phyloP scores from a whole-genome alignment of 1,140 invertebrate species.

The Nasonia giraulti region DNA sequence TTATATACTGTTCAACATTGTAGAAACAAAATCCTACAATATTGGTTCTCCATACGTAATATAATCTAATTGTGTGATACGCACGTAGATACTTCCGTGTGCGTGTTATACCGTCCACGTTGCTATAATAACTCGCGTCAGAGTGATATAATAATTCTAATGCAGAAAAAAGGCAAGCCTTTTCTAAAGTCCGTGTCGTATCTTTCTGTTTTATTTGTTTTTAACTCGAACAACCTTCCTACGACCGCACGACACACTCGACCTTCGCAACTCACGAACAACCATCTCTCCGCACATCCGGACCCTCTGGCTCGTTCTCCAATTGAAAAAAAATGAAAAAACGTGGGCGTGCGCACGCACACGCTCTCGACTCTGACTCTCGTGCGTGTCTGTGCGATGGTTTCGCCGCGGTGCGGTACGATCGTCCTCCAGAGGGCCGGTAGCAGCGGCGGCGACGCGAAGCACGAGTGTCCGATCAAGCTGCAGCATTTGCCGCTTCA shows the following conservation, averaged over 20 bases:
- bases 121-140: not conserved
- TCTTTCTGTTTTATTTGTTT: constrained; percentile 44
- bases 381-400: not conserved
- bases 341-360: constrained; percentile 7
- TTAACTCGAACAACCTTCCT: not conserved
- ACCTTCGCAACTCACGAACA: constrained; percentile 17
- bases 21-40: too few relatives aligned
- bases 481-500: constrained; percentile 67
- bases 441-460: constrained; percentile 48
- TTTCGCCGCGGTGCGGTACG: not conserved
- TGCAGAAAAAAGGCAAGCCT: not conserved
- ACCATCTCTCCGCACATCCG: constrained; percentile 12
- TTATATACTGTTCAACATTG: too few relatives aligned
- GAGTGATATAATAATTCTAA: not conserved
- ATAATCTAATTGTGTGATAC: not conserved
- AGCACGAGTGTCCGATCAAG: constrained; percentile 67
- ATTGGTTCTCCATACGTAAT: not conserved
- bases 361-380: not conserved
- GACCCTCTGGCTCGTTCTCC: not conserved
- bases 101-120: constrained; percentile 8
- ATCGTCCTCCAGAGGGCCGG: constrained; percentile 5
- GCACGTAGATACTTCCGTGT: constrained; percentile 1
- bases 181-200: not conserved
- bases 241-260: constrained; percentile 14
- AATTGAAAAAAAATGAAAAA: not conserved